Evolutionary conservation across 2,888 invertebrate genomes (phyloP).

Genomic region (Metacarcinus magister): DNA sequence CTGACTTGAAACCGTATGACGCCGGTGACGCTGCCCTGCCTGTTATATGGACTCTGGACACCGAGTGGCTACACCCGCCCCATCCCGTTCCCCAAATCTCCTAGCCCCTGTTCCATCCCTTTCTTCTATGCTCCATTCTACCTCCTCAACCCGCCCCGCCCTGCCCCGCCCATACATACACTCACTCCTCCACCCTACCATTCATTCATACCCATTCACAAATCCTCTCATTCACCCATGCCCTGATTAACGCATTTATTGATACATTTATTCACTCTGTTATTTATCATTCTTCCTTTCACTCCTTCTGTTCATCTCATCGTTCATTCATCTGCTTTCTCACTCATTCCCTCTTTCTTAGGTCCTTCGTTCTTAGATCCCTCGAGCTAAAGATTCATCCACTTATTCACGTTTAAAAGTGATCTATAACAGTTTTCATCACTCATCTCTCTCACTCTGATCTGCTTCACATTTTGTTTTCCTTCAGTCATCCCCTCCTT

Average conservation of each 20-base stretch:
- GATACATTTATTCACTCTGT: background rate
- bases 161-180: background rate
- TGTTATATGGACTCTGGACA: conserved; percentile 58
- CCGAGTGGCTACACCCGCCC: conserved; percentile 51
- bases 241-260: background rate
- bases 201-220: background rate
- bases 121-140: background rate
- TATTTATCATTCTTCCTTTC: background rate
- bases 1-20: conserved; percentile 67
- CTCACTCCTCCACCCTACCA: background rate
- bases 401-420: background rate
- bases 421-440: background rate
- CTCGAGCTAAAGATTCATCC: background rate
- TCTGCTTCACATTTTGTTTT: background rate
- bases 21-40: background rate
- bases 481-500: background rate
- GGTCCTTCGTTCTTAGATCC: background rate
- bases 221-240: background rate
- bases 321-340: background rate
- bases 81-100: background rate
- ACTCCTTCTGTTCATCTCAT: background rate
- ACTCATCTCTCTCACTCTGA: background rate
- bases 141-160: background rate
- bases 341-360: background rate
- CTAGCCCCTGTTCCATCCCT: too few species aligned